These are phyloP conservation scores for Zalophus californianus DNA, from an alignment of 2,797 vertebrate species.

Conservation along the genomic window DNA sequence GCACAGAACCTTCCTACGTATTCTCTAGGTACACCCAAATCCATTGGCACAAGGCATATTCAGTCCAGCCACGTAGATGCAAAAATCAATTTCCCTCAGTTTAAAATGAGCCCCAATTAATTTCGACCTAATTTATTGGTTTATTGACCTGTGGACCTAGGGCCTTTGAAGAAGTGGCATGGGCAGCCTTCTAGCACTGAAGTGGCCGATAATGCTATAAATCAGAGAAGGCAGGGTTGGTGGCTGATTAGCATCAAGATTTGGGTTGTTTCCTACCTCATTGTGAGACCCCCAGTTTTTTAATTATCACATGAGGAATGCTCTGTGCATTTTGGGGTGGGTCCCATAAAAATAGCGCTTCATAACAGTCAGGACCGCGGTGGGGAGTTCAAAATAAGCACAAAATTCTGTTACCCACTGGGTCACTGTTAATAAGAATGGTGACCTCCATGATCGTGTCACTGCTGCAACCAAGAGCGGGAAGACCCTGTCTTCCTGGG, in stretches of 20 bases:
- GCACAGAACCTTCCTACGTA: not conserved
- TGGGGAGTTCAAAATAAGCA: not conserved
- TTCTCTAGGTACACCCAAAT: not conserved
- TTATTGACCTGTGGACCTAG: constrained; percentile 72
- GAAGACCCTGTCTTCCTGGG: not conserved
- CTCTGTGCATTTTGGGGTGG: not conserved
- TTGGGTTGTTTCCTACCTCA: not conserved
- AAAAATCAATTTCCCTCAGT: constrained; percentile 70
- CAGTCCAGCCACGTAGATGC: not conserved
- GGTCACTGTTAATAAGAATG: not conserved
- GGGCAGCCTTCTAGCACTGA: not conserved
- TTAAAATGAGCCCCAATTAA: constrained; percentile 79
- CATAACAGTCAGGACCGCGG: not conserved
- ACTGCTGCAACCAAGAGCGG: not conserved
- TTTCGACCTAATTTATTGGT: constrained; percentile 85
- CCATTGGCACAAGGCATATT: not conserved
- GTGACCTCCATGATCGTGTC: not conserved
- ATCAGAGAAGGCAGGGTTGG: not conserved
- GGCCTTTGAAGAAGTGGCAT: constrained; percentile 66
- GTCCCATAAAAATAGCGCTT: not conserved
- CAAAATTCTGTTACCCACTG: not conserved
- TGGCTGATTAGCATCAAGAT: not conserved
- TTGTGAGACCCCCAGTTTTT: not conserved
- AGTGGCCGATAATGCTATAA: constrained; percentile 38
- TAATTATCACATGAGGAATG: not conserved